Conservation (phyloP, 2,888 invertebrate species). For the Scaptomyza polygonia region DNA sequence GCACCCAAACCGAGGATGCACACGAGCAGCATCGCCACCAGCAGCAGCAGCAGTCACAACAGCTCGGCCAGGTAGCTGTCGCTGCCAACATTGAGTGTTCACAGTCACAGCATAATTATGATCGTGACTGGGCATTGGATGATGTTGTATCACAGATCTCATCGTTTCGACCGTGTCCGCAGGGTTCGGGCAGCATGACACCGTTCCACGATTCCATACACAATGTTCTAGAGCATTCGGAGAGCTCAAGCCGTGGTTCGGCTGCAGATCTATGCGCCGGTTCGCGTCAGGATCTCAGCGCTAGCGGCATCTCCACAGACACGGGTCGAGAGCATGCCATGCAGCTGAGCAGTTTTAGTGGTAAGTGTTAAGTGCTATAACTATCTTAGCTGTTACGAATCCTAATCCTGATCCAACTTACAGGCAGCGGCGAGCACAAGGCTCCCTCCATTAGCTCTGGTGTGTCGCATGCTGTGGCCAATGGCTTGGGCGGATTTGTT, state of each 20-base stretch:
- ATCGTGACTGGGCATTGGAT: conserved; percentile 84
- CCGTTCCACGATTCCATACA: conserved; percentile 84
- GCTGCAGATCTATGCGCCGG: conserved; percentile 81
- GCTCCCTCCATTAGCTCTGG: conserved; percentile 82
- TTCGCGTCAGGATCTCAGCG: conserved; percentile 83
- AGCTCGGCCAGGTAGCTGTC: conserved; percentile 83
- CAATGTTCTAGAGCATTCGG: conserved; percentile 84
- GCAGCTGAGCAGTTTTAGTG: conserved; percentile 81
- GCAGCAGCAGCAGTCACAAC: conserved; percentile 61
- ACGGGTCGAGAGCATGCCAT: conserved; percentile 79
- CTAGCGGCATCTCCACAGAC: conserved; percentile 80
- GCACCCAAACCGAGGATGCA: conserved; percentile 75
- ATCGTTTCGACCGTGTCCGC: conserved; percentile 84
- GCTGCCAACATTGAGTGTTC: conserved; percentile 88
- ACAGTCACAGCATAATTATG: conserved; percentile 84
- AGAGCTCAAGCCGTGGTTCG: conserved; percentile 83
- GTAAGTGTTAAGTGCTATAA: conserved; percentile 39
- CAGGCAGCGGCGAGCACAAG: conserved; percentile 82
- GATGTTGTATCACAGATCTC: conserved; percentile 84
- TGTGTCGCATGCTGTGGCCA: conserved; percentile 82
- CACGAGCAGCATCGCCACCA: conserved; percentile 69
- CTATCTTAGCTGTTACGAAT: not conserved
- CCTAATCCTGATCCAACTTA: conserved; percentile 1
- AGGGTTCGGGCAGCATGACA: conserved; percentile 85
- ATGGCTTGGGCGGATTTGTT: conserved; percentile 80